Percentiles rank a stretch among this genome's conserved stretches.
Conservation (phyloP, 1,140 invertebrate genomes). For the Andrena cerasifolii region DNA sequence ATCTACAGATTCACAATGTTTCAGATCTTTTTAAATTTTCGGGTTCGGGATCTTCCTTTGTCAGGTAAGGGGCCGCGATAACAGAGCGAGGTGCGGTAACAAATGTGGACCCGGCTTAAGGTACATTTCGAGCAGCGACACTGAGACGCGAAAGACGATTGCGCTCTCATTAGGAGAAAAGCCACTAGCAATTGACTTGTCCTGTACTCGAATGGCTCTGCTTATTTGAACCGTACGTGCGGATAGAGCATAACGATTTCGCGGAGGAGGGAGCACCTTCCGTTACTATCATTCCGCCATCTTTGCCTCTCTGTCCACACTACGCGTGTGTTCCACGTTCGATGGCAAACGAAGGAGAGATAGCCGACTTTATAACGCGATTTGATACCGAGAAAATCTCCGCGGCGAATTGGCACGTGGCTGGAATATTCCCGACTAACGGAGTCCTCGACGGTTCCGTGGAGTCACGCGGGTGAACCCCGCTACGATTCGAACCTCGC, state of each 20-base stretch:
- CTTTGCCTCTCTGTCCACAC: neutral
- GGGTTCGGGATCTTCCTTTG: too few species aligned
- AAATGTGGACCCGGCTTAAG: too few species aligned
- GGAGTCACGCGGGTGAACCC: neutral
- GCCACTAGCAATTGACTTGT: neutral
- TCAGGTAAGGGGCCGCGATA: too few species aligned
- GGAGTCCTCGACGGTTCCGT: neutral
- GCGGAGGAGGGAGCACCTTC: neutral
- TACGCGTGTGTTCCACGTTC: neutral
- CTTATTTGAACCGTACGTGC: neutral
- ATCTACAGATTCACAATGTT: too few species aligned
- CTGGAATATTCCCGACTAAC: neutral
- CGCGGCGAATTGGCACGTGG: conserved; percentile 43
- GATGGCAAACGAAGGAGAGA: conserved; percentile 17
- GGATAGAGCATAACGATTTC: neutral
- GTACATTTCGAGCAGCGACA: too few species aligned
- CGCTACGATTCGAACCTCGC: neutral
- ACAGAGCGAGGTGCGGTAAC: too few species aligned
- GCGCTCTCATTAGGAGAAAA: too few species aligned
- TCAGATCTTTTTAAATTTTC: too few species aligned
- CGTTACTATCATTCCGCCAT: neutral
- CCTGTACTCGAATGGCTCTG: neutral
- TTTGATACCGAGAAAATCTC: conserved; percentile 47
- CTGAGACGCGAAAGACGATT: too few species aligned
- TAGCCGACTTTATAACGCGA: conserved; percentile 38